Evolutionary conservation across 2,113 vertebrate genomes (phyloP), one percentile per base, ranked within the genome.

Genomic region (Sardina pilchardus): DNA sequence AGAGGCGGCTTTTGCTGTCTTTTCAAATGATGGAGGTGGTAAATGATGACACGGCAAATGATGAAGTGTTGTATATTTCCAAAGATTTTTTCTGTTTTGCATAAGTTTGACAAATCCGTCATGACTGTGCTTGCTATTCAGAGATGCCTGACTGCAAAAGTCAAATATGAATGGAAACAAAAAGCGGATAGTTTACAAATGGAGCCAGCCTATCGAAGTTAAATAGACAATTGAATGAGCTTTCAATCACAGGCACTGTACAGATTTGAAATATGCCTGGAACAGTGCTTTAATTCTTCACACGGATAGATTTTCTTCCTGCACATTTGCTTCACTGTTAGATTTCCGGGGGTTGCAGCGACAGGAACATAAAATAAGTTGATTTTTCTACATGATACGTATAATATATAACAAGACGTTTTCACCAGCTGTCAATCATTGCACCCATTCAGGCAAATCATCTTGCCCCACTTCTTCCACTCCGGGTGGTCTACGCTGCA

Each of bases 21-120:
- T 88, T 83, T 87, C 86, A 89, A 63, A 26, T 86, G 82, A 86
- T 82, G 80, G n/a, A 88, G 85, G 83, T 43, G 75, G 26, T 87
- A 19, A 47, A 87, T 84, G 30, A 87, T 83, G 82, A 83, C 81
- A 45, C 2, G 30, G 81, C 36, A 85, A 85, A 87, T 82, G 17
- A 26, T 82, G 39, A 44, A 42, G 21, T 47, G 16, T 82, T n/a
- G 39, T 17, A 36, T 19, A 36, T 39, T 78, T n/a, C 17, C 16
- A 21, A 56, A 56, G n/a, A 42, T 50, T 71, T 86, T 53, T 50
- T 59, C 71, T 80, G 19, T 67, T 82, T 63, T 86, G 71, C 34
- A 78, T 78, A 34, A 17, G 71, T 78, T 78, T 78, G 30, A 17
- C 71, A 78, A 78, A 78, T 78, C 30, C 30, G 10, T 3, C 71